Conservation (phyloP, 2,113 vertebrate genomes). For the Protobothrops flavoviridis region DNA sequence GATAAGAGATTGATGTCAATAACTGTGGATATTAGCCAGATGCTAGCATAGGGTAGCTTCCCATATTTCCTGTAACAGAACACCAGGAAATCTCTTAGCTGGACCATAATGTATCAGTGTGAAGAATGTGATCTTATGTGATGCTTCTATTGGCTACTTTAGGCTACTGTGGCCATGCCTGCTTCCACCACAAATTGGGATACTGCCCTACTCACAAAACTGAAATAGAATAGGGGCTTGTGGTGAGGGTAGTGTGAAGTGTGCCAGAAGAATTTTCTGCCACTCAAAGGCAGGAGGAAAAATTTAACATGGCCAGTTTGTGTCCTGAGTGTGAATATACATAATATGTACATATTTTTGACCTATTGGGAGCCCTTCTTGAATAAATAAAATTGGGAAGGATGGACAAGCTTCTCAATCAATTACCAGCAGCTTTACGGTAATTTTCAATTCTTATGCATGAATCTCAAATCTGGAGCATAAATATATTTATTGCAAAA, state of each 20-base stretch:
- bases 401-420: constrained; percentile 49
- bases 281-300: not conserved
- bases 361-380: constrained; percentile 46
- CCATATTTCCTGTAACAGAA: not conserved
- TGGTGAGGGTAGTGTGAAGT: not conserved
- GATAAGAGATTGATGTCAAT: not conserved
- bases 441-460: constrained; percentile 71
- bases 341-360: constrained; percentile 51
- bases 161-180: not conserved
- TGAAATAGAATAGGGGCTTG: not conserved
- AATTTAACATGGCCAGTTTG: not conserved
- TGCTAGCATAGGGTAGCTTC: not conserved
- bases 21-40: no score
- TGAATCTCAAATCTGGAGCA: constrained; percentile 52
- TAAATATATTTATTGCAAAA: constrained; percentile 65
- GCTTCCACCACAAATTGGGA: not conserved
- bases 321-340: not conserved
- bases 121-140: not conserved
- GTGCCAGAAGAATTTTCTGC: not conserved
- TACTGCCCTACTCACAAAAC: not conserved
- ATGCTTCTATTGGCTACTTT: not conserved
- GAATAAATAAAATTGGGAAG: constrained; percentile 33
- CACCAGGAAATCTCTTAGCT: not conserved
- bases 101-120: not conserved
- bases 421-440: constrained; percentile 43